Evolutionary conservation across 2,797 vertebrate genomes (phyloP).

Genomic region (Pipistrellus kuhlii): DNA sequence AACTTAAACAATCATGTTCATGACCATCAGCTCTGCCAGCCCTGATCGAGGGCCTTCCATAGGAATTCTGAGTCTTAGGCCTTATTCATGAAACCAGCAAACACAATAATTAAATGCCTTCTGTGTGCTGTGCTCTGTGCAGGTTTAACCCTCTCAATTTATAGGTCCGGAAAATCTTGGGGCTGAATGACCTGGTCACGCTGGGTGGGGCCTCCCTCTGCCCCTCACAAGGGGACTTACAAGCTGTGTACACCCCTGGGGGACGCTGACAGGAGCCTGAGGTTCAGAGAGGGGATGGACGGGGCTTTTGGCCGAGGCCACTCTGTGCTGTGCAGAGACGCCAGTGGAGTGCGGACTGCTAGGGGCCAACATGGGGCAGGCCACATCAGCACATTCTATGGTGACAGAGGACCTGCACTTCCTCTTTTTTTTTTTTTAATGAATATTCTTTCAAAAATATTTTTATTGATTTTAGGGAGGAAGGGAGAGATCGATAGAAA

Average conservation of each 20-base stretch:
- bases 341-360: accelerated
- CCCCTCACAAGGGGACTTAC: neutral
- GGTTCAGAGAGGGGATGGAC: neutral
- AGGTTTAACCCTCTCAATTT: neutral
- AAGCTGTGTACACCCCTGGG: neutral
- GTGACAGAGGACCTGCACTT: neutral
- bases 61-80: neutral
- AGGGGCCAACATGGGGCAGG: accelerated
- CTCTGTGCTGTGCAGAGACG: accelerated
- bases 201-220: accelerated
- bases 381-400: accelerated
- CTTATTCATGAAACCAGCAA: neutral
- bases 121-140: neutral
- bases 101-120: neutral
- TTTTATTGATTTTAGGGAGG: neutral
- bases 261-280: neutral
- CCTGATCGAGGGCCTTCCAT: accelerated
- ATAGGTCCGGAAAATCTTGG: neutral
- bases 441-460: too few relatives aligned
- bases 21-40: neutral
- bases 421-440: too few relatives aligned
- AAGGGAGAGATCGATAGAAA: neutral
- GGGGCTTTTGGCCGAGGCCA: neutral
- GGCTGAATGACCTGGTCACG: neutral
- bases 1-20: accelerated